Evolutionary conservation across 2,113 vertebrate species (phyloP), one percentile per base, ranked within the genome.

Genomic region (Phoxinus phoxinus): DNA sequence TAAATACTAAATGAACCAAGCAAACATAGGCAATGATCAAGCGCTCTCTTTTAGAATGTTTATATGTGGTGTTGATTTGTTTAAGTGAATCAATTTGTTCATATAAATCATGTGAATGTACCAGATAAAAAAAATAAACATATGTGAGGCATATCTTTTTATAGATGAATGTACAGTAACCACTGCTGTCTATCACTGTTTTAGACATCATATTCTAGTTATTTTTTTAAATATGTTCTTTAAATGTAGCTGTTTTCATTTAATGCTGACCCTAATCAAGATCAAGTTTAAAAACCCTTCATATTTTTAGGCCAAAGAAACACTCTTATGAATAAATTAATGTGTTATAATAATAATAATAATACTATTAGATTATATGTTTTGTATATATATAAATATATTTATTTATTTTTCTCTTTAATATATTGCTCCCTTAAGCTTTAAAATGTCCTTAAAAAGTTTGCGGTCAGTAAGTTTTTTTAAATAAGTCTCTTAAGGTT

Each of bases 241-340:
- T 79, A 17, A 21, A 37, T 82, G 17, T 83, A 53, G 59, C 25
- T 84, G 11, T 84, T n/a, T n/a, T 23, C 8, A 59, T 59, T 23
- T 59, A 7, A 23, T 59, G 17, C 8, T n/a, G 8, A 21, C 56
- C 23, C 56, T 59, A 23, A 59, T 59, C 7, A 23, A 46, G 10
- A 46, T 46, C 11, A 46, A 46, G 10, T 46, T 46, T 44, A 2
- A 44, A 44, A 44, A 46, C 44, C 10, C 44, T 44, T 44, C 11
- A 46, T 48, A 13, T 25, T 61, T 61, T n/a, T 61, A 12, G 25
- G n/a, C n/a, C 58, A 61, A 12, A 61, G 3, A 10, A 25, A 25
- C 3, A 27, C 12, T 13, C 0, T 63, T 63, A 13, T 27, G 12
- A 25, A 63, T 61, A 4, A 61, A 5, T 12, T 2, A 4, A 25